These are phyloP conservation scores for Ceratina australensis DNA, from an alignment of 1,140 invertebrate species.

Conservation along the genomic window DNA sequence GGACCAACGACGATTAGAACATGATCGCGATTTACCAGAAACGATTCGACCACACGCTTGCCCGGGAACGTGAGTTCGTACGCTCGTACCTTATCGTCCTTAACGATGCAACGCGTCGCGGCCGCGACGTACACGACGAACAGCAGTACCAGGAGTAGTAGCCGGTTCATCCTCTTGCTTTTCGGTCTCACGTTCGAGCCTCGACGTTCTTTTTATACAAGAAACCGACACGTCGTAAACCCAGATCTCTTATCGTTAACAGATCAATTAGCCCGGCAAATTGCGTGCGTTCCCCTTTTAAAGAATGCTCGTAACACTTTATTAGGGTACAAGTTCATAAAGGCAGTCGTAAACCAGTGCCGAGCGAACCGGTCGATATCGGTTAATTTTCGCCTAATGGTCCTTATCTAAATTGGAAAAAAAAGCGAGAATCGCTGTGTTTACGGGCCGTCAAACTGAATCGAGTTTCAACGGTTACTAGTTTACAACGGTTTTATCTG, in stretches of 20 bases:
- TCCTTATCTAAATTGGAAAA: conserved; percentile 65
- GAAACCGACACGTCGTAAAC: conserved; percentile 18
- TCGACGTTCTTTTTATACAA: conserved; percentile 22
- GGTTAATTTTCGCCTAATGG: conserved; percentile 31
- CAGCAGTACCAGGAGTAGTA: conserved; percentile 35
- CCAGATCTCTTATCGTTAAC: not conserved
- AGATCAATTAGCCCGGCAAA: not conserved
- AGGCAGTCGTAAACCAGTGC: conserved; percentile 3
- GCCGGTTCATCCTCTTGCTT: conserved; percentile 38
- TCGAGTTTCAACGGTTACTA: no score
- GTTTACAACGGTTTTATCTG: no score
- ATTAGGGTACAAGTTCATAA: not conserved
- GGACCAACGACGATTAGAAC: conserved; percentile 61
- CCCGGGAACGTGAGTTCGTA: conserved; percentile 48
- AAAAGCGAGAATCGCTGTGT: not conserved
- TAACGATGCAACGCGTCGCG: conserved; percentile 45
- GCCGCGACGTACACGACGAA: conserved; percentile 40
- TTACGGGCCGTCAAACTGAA: conserved; percentile 19
- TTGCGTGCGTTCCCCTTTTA: not conserved
- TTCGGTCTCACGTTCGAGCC: not conserved
- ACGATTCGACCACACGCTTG: conserved; percentile 23
- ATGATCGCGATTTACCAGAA: conserved; percentile 50
- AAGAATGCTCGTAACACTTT: not conserved
- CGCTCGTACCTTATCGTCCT: conserved; percentile 61
- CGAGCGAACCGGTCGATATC: not conserved